Base-by-base conservation (phyloP, 37 sponge, comb jelly and placozoan species). In the Agelas oroides region DNA sequence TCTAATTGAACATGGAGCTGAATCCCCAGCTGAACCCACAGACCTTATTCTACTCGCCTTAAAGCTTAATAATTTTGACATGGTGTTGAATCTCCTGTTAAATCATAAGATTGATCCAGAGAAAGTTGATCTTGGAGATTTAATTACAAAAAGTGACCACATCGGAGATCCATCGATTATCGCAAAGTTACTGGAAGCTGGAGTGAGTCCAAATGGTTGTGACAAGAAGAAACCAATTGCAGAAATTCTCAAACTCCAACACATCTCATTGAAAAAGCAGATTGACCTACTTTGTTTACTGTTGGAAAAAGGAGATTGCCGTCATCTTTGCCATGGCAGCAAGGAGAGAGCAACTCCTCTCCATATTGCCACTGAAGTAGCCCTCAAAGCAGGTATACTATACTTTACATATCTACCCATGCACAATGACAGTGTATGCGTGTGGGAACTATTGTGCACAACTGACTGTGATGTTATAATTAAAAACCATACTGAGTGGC, bases 331-430 rank as follows among this genome's bases (percentile, higher is more conserved):
- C 53, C 62, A 64, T 21, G 46, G n/a, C 17, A 65, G 74, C 53
- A 37, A 73, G 37, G 18, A 34, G 3, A 53, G 12, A 21, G 65
- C 79, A 25, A 85, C 79, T 53, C 77, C 91, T 36, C 46, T 90
- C 33, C 91, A 90, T 80, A 86, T 69, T 40, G 91, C 91, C 25
- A 80, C 82, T 52, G 77, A 70, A 20, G 27, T 90, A 28, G 86
- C 86, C 23, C 34, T 90, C 21, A 62, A 80, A 74, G 61, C 91
- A 76, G 82, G 91, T 90, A 67, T 40, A 16, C 15, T 21, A 56
- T 55, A 25, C 70, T 57, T 31, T 30, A 30, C 55, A 1, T 15
- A 75, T 54, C 33, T 75, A 55, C 33, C 36, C n/a, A n/a, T n/a
- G n/a, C n/a, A n/a, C n/a, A n/a, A n/a, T n/a, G n/a, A n/a, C n/a